Conservation (phyloP, 2,888 invertebrate species). For the Thymelicus acteon region DNA sequence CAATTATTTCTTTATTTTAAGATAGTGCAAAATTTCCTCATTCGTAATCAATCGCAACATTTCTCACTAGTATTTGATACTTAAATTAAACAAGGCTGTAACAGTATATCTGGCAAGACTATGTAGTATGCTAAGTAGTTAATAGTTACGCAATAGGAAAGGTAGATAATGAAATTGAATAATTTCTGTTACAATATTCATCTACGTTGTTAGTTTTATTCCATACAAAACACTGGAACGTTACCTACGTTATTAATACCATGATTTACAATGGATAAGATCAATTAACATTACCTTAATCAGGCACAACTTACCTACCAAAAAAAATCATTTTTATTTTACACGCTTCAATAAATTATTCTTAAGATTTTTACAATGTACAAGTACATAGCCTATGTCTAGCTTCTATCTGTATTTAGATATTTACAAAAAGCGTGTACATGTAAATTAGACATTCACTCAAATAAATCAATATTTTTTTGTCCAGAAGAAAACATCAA, state of each 20-base stretch:
- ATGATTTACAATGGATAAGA: not conserved
- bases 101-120: too few relatives aligned
- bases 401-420: not conserved
- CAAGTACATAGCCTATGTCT: conserved; percentile 3
- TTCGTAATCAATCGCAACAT: too few relatives aligned
- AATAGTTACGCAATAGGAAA: too few relatives aligned
- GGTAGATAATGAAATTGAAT: too few relatives aligned
- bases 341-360: conserved; percentile 1
- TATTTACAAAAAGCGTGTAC: conserved; percentile 3
- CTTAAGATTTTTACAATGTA: not conserved
- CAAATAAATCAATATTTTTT: conserved; percentile 9
- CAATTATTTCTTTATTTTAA: too few relatives aligned
- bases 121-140: too few relatives aligned
- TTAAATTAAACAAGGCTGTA: too few relatives aligned
- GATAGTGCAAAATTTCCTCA: too few relatives aligned
- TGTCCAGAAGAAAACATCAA: not conserved
- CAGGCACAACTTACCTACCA: not conserved
- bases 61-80: too few relatives aligned
- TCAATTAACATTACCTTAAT: not conserved
- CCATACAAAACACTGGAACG: too few relatives aligned
- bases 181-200: too few relatives aligned
- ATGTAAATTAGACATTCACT: not conserved
- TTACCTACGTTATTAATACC: not conserved
- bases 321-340: not conserved
- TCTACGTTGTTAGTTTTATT: too few relatives aligned